phyloP scores from a whole-genome alignment of 2,113 vertebrate species.

The Parus major region DNA sequence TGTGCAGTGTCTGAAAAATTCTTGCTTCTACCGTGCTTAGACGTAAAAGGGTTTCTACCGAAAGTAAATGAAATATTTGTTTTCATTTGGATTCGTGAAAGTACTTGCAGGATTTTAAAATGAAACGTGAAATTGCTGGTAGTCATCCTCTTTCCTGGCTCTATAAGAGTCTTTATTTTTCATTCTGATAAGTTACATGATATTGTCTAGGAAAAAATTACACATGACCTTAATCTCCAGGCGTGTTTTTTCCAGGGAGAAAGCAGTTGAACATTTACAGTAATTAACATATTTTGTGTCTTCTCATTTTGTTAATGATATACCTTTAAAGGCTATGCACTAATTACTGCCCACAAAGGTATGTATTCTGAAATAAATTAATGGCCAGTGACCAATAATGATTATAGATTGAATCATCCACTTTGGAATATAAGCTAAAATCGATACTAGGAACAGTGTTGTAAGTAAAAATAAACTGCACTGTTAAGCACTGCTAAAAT shows the following conservation, averaged over 20 bases:
- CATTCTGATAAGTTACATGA: not conserved
- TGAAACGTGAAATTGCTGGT: not conserved
- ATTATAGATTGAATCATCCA: conserved; percentile 76
- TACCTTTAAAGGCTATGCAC: conserved; percentile 73
- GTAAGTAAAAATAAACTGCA: conserved; percentile 17
- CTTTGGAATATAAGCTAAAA: conserved; percentile 70
- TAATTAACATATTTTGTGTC: conserved; percentile 80
- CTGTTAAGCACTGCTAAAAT: conserved; percentile 39
- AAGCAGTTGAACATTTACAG: conserved; percentile 69
- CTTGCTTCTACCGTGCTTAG: not conserved
- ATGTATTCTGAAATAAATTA: conserved; percentile 77
- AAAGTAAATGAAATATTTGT: not conserved
- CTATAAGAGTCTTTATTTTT: not conserved
- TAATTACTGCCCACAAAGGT: conserved; percentile 81
- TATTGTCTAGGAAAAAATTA: conserved; percentile 60
- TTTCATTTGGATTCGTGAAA: not conserved
- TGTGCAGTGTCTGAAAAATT: not conserved
- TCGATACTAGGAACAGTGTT: conserved; percentile 49
- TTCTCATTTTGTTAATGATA: conserved; percentile 83
- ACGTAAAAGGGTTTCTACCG: not conserved
- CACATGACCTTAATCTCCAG: conserved; percentile 69
- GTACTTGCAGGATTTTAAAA: conserved; percentile 28
- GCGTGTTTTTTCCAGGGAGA: conserved; percentile 72
- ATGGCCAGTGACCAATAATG: conserved; percentile 82
- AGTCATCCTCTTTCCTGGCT: not conserved